These are phyloP conservation scores for Noctilio leporinus DNA, from an alignment of 2,113 vertebrate species.

Conservation along the genomic window DNA sequence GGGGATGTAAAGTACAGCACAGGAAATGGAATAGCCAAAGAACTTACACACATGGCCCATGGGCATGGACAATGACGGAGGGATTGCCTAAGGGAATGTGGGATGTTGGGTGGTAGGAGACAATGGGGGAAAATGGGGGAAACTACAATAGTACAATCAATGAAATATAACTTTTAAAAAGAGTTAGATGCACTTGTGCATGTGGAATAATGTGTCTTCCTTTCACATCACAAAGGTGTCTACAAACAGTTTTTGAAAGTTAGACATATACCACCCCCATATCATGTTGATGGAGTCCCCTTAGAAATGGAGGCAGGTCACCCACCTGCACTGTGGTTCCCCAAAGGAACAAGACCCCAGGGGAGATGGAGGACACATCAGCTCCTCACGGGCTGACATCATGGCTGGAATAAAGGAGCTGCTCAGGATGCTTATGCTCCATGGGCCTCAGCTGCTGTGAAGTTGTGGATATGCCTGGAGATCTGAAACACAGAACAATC, in stretches of 20 bases:
- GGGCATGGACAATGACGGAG: no score
- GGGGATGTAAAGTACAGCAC: no score
- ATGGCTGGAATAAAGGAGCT: rapidly evolving
- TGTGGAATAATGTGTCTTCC: rapidly evolving
- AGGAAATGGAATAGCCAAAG: no score
- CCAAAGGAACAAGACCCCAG: background rate
- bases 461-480: background rate
- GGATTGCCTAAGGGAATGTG: no score
- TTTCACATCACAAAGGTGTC: background rate
- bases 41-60: no score
- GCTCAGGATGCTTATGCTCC: rapidly evolving
- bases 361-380: rapidly evolving
- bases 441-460: background rate
- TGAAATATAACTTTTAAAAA: no score
- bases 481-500: background rate
- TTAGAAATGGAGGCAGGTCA: background rate
- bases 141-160: no score
- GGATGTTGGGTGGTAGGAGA: no score
- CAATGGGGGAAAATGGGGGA: no score
- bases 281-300: background rate
- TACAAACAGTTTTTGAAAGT: background rate
- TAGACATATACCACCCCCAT: background rate
- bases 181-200: background rate
- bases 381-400: background rate
- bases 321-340: background rate